Conservation (phyloP, 2,888 invertebrate species). For the Drosophila helvetica region DNA sequence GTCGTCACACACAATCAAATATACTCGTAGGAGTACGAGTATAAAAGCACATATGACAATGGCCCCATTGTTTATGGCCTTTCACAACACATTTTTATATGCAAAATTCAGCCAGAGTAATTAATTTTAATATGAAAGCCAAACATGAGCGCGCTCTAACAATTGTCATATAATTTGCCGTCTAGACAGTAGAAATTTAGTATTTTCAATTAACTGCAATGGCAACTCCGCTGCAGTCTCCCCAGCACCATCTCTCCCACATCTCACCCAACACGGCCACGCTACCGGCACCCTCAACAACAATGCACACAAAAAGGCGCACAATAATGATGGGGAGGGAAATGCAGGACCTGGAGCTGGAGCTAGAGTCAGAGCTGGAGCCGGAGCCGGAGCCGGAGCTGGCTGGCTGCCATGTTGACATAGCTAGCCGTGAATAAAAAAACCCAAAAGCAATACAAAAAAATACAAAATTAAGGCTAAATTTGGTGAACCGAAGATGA, state of each 20-base stretch:
- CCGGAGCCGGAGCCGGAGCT: constrained; percentile 26
- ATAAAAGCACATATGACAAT: constrained; percentile 29
- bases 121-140: constrained; percentile 81
- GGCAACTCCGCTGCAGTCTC: constrained; percentile 56
- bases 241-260: too few relatives aligned
- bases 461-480: constrained; percentile 1
- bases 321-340: constrained; percentile 52
- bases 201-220: constrained; percentile 83
- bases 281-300: constrained; percentile 20
- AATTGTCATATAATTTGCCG: constrained; percentile 84
- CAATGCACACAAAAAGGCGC: constrained; percentile 75
- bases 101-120: constrained; percentile 70
- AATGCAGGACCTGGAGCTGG: constrained; percentile 13
- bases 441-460: background rate
- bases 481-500: background rate
- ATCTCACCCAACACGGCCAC: background rate
- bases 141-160: constrained; percentile 75
- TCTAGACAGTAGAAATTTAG: constrained; percentile 83
- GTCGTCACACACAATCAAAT: background rate
- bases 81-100: constrained; percentile 53
- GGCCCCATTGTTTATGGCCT: constrained; percentile 35
- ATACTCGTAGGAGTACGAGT: background rate
- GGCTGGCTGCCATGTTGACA: constrained; percentile 49
- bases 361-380: constrained; percentile 7
- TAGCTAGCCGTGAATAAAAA: constrained; percentile 22